These are phyloP conservation scores for Melitaea cinxia DNA, from an alignment of 1,140 invertebrate genomes.

Conservation along the genomic window DNA sequence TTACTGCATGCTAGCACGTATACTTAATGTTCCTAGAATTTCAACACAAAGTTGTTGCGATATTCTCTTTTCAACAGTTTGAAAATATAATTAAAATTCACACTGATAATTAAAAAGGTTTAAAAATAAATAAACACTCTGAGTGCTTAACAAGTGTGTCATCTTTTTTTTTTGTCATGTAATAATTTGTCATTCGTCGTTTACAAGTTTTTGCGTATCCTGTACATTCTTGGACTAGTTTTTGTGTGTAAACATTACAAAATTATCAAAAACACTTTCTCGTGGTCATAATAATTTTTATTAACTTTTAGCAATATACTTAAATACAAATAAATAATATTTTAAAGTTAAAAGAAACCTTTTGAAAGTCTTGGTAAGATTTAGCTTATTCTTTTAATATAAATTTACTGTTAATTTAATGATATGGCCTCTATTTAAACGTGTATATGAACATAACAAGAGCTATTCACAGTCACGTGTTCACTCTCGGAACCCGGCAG, in stretches of 20 bases:
- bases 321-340: no score
- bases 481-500: conserved; percentile 57
- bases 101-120: conserved; percentile 7
- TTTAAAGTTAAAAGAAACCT: not conserved
- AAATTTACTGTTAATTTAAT: not conserved
- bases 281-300: no score
- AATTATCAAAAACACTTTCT: no score
- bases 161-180: not conserved
- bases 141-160: not conserved
- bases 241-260: no score
- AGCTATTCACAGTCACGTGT: conserved; percentile 23
- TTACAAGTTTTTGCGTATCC: not conserved
- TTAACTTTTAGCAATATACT: no score
- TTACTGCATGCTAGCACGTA: not conserved
- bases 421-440: conserved; percentile 1
- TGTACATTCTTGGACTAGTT: not conserved
- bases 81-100: conserved; percentile 13
- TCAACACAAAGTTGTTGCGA: conserved; percentile 2
- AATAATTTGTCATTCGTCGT: not conserved
- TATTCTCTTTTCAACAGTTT: conserved; percentile 1
- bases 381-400: no score
- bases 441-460: conserved; percentile 1
- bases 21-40: conserved; percentile 17
- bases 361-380: no score
- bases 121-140: not conserved